phyloP scores from a whole-genome alignment of 53 echinoderm and acorn worm species.

The Holothuria leucospilota region DNA sequence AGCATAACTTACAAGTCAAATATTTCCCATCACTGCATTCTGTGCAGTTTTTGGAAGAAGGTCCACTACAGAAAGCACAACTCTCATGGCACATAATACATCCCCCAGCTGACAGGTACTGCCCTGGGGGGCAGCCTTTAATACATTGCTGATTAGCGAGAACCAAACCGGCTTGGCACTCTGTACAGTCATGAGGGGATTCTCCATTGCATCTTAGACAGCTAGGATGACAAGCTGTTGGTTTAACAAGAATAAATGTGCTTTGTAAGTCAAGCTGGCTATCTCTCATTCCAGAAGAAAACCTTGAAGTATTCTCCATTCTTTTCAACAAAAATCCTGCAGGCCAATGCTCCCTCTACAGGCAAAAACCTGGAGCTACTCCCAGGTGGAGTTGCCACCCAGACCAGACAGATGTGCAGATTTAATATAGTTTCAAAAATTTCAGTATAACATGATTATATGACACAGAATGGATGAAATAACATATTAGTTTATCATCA shows the following conservation, averaged over 20 bases:
- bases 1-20: conserved; percentile 37
- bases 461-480: no score
- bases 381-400: no score
- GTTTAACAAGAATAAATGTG: neutral
- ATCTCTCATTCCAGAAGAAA: no score
- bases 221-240: conserved; percentile 82
- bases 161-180: conserved; percentile 57
- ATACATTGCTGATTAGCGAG: conserved; percentile 49
- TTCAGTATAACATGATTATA: no score
- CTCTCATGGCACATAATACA: conserved; percentile 53
- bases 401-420: no score
- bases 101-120: conserved; percentile 4
- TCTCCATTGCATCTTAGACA: conserved; percentile 63
- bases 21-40: conserved; percentile 56
- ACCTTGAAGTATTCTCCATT: no score
- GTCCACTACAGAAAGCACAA: conserved; percentile 69
- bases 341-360: no score
- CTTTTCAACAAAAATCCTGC: no score
- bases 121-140: conserved; percentile 67
- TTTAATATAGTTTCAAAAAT: no score
- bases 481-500: no score
- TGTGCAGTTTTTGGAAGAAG: conserved; percentile 39
- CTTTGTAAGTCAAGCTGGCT: no score
- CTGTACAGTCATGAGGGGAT: conserved; percentile 66
- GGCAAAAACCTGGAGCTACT: no score